Conservation (phyloP, 2,113 vertebrate species). For the Benitochromis conjunctus region DNA sequence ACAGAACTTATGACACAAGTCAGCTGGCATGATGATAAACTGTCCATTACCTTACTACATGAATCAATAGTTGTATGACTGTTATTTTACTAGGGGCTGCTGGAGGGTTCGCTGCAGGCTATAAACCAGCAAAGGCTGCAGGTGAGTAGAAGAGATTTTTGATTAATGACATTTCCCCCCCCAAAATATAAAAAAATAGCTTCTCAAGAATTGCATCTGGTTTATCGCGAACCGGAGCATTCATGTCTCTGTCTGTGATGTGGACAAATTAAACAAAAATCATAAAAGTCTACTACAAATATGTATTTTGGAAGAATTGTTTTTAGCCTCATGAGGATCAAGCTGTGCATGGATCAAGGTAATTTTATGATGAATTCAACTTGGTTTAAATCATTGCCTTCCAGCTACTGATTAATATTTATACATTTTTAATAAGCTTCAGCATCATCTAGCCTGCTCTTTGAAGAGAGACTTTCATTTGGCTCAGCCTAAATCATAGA, state of each 20-base stretch:
- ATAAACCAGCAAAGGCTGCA: constrained; percentile 73
- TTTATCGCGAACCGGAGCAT: not conserved
- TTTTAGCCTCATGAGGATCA: not conserved
- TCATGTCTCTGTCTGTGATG: not conserved
- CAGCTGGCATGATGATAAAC: not conserved
- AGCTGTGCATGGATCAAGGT: not conserved
- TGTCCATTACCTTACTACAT: not conserved
- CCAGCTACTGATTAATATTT: not conserved
- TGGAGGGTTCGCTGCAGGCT: constrained; percentile 61
- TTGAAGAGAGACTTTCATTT: not conserved
- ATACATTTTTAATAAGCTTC: not conserved
- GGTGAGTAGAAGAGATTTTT: constrained; percentile 51
- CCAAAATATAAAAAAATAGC: not conserved
- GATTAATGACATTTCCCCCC: not conserved
- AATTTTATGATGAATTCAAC: not conserved
- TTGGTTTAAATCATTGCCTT: not conserved
- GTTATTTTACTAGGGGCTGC: constrained; percentile 53
- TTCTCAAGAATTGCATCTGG: not conserved
- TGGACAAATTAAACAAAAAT: not conserved
- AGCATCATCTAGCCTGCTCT: not conserved
- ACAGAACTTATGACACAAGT: not conserved
- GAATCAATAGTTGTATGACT: constrained; percentile 25
- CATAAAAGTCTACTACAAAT: not conserved
- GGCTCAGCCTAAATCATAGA: not conserved
- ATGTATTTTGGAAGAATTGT: not conserved